A percentile compares a stretch with the other conserved stretches of the same genome.
phyloP scores from a whole-genome alignment of 1,140 invertebrate species.

The Tetramorium simillimum region DNA sequence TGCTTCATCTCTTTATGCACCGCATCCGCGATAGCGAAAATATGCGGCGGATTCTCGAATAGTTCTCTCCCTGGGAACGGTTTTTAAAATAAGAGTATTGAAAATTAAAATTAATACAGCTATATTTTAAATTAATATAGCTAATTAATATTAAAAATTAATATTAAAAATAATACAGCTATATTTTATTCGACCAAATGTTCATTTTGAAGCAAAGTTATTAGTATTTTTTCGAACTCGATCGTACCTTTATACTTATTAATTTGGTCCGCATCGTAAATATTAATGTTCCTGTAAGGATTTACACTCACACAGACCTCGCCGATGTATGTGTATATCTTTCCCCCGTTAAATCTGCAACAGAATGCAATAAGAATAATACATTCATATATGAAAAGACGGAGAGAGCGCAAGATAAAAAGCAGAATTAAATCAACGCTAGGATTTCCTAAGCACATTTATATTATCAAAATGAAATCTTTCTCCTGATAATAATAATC shows the following conservation, averaged over 20 bases:
- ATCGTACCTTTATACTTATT: constrained; percentile 93
- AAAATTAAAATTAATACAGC: not conserved
- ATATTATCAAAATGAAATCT: not conserved
- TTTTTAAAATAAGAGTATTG: not conserved
- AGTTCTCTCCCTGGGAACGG: constrained; percentile 91
- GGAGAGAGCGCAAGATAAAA: not conserved
- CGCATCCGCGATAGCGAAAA: constrained; percentile 97
- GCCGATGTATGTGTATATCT: constrained; percentile 97
- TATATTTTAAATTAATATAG: not conserved
- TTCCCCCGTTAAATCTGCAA: constrained; percentile 93
- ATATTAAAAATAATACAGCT: not conserved
- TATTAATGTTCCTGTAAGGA: constrained; percentile 94
- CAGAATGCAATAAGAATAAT: constrained; percentile 41
- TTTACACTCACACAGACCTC: constrained; percentile 97
- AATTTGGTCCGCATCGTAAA: constrained; percentile 93
- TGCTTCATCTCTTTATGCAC: constrained; percentile 97
- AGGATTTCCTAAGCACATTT: not conserved
- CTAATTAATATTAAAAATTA: too few species aligned
- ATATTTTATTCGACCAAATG: not conserved
- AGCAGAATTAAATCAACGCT: not conserved
- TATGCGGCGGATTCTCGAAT: constrained; percentile 97
- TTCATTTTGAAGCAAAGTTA: not conserved
- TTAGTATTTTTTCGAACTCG: not conserved
- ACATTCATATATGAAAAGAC: not conserved
- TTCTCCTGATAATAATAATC: not conserved